Percentiles rank a stretch among this genome's conserved stretches.
Evolutionary conservation across 2,888 invertebrate species (phyloP).

Genomic region (Eupithecia tripunctaria): DNA sequence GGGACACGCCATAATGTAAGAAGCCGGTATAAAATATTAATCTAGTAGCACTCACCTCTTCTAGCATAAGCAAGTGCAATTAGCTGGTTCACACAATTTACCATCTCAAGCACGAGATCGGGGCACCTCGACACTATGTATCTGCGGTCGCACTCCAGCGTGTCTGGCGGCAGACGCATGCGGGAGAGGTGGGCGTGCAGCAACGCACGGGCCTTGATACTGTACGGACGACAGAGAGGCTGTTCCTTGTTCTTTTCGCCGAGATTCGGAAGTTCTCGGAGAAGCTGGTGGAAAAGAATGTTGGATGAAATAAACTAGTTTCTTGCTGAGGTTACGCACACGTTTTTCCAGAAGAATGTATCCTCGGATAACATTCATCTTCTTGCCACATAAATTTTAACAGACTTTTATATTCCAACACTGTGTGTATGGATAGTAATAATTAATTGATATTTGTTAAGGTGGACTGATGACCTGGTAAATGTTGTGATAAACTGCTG

Average conservation of each 20-base stretch:
- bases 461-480: too few species aligned
- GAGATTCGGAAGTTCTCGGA: slow-evolving; percentile 95
- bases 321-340: background rate
- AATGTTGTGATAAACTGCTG: too few species aligned
- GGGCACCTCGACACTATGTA: slow-evolving; percentile 95
- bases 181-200: slow-evolving; percentile 98
- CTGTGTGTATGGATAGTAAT: too few species aligned
- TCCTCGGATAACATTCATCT: background rate
- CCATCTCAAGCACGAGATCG: slow-evolving; percentile 98
- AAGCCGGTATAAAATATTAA: background rate
- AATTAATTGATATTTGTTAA: too few species aligned
- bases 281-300: slow-evolving; percentile 70
- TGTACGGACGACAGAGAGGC: slow-evolving; percentile 96
- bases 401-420: too few species aligned
- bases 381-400: too few species aligned
- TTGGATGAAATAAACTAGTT: background rate
- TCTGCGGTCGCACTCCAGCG: slow-evolving; percentile 93
- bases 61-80: slow-evolving; percentile 95
- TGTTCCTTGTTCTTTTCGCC: slow-evolving; percentile 98
- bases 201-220: slow-evolving; percentile 95
- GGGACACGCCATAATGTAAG: background rate
- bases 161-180: slow-evolving; percentile 89
- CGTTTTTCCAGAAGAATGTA: background rate
- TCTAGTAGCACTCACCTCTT: slow-evolving; percentile 87
- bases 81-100: slow-evolving; percentile 96